phyloP scores from a whole-genome alignment of 2,797 vertebrate genomes.

The Peromyscus attwateri region DNA sequence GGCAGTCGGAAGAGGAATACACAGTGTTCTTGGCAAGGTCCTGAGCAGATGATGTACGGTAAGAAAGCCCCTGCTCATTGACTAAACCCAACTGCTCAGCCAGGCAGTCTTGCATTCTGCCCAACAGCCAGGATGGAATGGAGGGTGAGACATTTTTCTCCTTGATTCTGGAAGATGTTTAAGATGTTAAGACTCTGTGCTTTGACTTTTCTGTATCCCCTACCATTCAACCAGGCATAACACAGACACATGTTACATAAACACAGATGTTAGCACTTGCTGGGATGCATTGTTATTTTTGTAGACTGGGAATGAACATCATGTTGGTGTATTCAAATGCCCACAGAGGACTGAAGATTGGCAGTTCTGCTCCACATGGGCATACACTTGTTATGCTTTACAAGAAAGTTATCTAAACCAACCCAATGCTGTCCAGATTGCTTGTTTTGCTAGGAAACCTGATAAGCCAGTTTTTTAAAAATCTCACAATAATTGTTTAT shows the following conservation, averaged over 20 bases:
- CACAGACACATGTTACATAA: neutral
- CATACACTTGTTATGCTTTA: neutral
- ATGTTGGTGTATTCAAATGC: conserved; percentile 4
- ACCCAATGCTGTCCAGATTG: conserved; percentile 70
- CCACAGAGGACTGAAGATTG: conserved; percentile 2
- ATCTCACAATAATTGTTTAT: neutral
- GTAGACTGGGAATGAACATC: neutral
- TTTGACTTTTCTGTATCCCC: neutral
- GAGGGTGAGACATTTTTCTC: neutral
- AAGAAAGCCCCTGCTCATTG: neutral
- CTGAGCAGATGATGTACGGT: neutral
- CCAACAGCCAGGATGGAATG: conserved; percentile 1
- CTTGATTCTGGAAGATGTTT: neutral
- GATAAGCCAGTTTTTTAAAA: conserved; percentile 8
- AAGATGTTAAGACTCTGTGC: neutral
- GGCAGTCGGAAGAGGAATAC: conserved; percentile 15
- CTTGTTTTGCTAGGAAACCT: conserved; percentile 74
- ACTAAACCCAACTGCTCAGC: neutral
- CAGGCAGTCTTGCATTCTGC: neutral
- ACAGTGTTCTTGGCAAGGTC: conserved; percentile 11
- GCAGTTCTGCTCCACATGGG: rapidly evolving
- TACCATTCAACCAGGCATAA: neutral
- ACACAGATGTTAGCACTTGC: conserved; percentile 39
- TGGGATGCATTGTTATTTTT: neutral
- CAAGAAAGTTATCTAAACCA: conserved; percentile 67